phyloP scores from a whole-genome alignment of 2,888 invertebrate species.

The Troides helena region DNA sequence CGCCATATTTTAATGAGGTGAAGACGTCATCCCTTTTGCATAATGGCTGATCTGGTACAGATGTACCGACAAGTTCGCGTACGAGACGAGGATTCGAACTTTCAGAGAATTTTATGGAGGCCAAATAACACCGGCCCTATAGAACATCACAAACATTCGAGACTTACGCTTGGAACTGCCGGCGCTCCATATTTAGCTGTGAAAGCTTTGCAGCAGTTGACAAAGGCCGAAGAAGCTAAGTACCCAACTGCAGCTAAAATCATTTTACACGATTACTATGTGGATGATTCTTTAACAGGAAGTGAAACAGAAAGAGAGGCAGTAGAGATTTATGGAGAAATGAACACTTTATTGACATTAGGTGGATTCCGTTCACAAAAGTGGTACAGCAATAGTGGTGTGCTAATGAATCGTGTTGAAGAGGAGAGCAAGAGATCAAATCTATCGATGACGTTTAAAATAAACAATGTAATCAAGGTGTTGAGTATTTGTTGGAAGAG shows the following conservation, averaged over 20 bases:
- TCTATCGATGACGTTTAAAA: slow-evolving; percentile 26
- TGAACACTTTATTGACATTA: slow-evolving; percentile 34
- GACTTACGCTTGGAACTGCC: slow-evolving; percentile 4
- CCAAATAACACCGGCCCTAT: slow-evolving; percentile 17
- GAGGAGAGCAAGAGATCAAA: slow-evolving; percentile 8
- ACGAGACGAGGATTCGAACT: slow-evolving; percentile 27
- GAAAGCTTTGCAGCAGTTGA: slow-evolving; percentile 30
- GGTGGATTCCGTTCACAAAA: slow-evolving; percentile 40
- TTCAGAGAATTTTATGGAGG: slow-evolving; percentile 35
- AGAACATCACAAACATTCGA: slow-evolving; percentile 30
- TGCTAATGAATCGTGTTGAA: slow-evolving; percentile 33
- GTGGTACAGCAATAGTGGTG: slow-evolving; percentile 37
- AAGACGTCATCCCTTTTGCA: slow-evolving; percentile 29
- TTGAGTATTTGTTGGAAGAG: background rate
- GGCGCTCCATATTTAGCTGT: slow-evolving; percentile 33
- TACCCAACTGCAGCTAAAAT: background rate
- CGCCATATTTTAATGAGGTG: slow-evolving; percentile 28
- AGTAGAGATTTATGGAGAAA: slow-evolving; percentile 1
- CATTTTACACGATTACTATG: background rate
- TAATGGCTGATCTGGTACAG: slow-evolving; percentile 31
- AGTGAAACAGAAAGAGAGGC: background rate
- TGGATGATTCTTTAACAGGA: slow-evolving; percentile 13
- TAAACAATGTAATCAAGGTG: slow-evolving; percentile 20
- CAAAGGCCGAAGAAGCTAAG: slow-evolving; percentile 27
- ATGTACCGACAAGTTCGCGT: slow-evolving; percentile 33